Evolutionary conservation across 2,797 vertebrate genomes (phyloP), one percentile per base, ranked within the genome.

Genomic region (Pseudochaenichthys georgianus): DNA sequence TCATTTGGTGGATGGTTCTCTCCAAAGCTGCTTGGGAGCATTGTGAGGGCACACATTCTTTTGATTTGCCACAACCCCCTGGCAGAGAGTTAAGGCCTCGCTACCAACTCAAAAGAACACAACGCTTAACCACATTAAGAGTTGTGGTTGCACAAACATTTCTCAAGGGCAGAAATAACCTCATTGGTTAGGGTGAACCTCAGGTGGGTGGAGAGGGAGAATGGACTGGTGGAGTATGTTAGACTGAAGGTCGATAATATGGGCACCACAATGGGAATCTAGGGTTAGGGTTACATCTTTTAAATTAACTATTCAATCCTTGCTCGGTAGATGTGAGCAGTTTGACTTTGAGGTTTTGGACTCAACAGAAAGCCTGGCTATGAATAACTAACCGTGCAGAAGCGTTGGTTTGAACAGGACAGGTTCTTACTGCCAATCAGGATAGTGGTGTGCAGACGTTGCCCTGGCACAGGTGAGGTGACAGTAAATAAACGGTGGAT

Each of bases 401-500:
- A 70, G 54, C 31, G 0, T 6, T 8, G 60, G 65, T 68, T 64
- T 21, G 15, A 62, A 55, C 73, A 67, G 63, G 34, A 3, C 61
- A 11, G 67, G 78, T 70, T 73, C 77, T 70, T 31, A 43, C 61
- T 83, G 86, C 87, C 86, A 88, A 91, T 92, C 89, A 88, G 85
- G 85, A 75, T 92, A 92, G 91, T 92, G 90, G 84, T 13, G 16
- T 77, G 71, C 55, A 46, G 83, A 86, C 80, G 70, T 55, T n/a
- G 73, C 73, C 82, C 90, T 89, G 91, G 91, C 89, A 87, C 91
- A 95, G 94, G 94, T 95, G 88, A 91, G 87, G 70, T 4, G 2
- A 80, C 70, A 61, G 91, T 93, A 93, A 93, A 95, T 93, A 93
- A 90, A 34, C 52, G 21, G n/a, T 8, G 55, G 74, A 74, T 65